Conservation (phyloP, 1,140 invertebrate species). For the Cherax destructor region DNA sequence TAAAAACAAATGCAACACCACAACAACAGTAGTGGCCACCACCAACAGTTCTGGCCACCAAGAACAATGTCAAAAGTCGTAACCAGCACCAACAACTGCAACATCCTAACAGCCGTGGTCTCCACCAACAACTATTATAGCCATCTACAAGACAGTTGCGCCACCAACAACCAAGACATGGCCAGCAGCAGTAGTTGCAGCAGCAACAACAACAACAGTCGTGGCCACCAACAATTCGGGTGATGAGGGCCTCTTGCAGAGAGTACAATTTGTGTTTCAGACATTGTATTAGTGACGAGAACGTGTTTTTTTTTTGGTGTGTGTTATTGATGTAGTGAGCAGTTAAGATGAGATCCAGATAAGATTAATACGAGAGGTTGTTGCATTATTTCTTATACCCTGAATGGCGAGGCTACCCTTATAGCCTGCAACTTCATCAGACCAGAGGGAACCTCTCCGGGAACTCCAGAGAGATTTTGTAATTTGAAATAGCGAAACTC, state of each 20-base stretch:
- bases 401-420: background rate
- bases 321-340: background rate
- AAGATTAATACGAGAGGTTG: background rate
- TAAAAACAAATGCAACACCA: no score
- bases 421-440: background rate
- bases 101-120: background rate
- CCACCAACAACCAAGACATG: background rate
- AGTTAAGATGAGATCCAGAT: constrained; percentile 8
- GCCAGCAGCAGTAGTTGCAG: background rate
- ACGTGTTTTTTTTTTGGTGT: background rate
- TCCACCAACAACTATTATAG: background rate
- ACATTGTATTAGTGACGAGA: background rate
- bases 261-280: background rate
- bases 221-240: background rate
- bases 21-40: no score
- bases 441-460: background rate
- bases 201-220: background rate
- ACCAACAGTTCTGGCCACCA: background rate
- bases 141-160: no score
- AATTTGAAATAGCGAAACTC: background rate
- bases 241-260: background rate
- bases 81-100: background rate
- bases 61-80: background rate
- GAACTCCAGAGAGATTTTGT: background rate
- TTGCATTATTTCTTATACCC: background rate